These are phyloP conservation scores for Malurus splendens DNA, from an alignment of 2,797 vertebrate species.

Conservation along the genomic window DNA sequence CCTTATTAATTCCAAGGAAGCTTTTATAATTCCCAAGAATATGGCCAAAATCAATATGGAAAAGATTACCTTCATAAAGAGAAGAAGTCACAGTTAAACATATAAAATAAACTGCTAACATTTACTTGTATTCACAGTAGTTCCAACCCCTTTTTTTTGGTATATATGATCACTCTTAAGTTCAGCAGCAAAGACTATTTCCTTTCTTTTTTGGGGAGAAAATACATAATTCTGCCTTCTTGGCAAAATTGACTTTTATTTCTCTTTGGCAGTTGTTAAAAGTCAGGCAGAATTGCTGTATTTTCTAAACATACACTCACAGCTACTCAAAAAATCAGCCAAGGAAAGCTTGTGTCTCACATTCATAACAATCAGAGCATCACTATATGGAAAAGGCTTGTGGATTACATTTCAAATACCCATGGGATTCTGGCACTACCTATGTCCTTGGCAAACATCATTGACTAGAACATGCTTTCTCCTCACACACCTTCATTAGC, in stretches of 20 bases:
- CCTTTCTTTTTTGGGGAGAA: background rate
- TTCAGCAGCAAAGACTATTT: background rate
- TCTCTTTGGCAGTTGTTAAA: background rate
- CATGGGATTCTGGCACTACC: background rate
- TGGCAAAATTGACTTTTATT: background rate
- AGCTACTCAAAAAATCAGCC: background rate
- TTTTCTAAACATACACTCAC: background rate
- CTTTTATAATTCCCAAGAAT: slow-evolving; percentile 99
- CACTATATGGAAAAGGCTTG: background rate
- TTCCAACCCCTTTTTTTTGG: background rate
- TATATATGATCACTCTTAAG: background rate
- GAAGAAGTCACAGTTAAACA: background rate
- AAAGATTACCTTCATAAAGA: slow-evolving; percentile 86
- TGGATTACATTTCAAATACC: background rate
- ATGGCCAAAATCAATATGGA: slow-evolving; percentile 98
- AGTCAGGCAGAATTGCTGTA: background rate
- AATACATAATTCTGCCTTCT: background rate
- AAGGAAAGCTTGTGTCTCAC: background rate
- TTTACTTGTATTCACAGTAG: background rate
- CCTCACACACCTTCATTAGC: background rate
- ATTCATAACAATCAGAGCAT: background rate
- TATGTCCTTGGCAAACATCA: background rate
- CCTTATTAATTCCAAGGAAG: slow-evolving; percentile 97
- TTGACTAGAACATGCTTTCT: background rate
- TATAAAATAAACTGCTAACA: background rate